phyloP scores from a whole-genome alignment of 2,888 invertebrate genomes.

The Eustalomyia histrio region DNA sequence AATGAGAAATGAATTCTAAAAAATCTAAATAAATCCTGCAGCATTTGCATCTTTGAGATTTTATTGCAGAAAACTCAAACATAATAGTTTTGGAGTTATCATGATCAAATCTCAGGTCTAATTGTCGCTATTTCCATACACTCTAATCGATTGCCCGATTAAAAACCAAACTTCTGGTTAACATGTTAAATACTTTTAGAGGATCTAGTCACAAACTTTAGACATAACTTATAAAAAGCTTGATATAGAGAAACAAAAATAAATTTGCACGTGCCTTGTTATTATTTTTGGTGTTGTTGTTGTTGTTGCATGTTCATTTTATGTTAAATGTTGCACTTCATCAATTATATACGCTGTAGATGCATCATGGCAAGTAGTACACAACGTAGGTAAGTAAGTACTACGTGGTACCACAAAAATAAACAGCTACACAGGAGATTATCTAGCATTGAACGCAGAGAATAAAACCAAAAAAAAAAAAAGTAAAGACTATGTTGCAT shows the following conservation, averaged over 20 bases:
- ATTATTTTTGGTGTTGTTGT: slow-evolving; percentile 4
- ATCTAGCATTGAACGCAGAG: background rate
- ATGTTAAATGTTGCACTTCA: slow-evolving; percentile 50
- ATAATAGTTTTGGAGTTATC: no score
- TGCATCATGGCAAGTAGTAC: background rate
- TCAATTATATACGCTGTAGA: slow-evolving; percentile 23
- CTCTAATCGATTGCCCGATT: no score
- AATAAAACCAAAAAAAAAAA: background rate
- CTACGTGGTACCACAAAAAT: background rate
- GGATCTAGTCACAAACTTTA: no score
- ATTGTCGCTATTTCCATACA: no score
- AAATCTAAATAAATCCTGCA: no score
- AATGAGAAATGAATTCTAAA: no score
- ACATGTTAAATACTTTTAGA: no score
- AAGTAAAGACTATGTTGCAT: background rate
- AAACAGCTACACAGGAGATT: background rate
- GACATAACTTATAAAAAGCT: no score
- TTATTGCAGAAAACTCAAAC: no score
- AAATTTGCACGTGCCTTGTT: slow-evolving; percentile 33
- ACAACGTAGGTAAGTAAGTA: background rate
- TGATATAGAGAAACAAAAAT: slow-evolving; percentile 3
- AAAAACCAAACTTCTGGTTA: no score
- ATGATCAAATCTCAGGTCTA: no score
- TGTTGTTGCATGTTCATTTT: slow-evolving; percentile 32
- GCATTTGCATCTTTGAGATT: no score